Percentiles rank a stretch among this genome's conserved stretches.
These are phyloP conservation scores for Morus bassanus DNA, from an alignment of 2,797 vertebrate genomes.

Conservation along the genomic window DNA sequence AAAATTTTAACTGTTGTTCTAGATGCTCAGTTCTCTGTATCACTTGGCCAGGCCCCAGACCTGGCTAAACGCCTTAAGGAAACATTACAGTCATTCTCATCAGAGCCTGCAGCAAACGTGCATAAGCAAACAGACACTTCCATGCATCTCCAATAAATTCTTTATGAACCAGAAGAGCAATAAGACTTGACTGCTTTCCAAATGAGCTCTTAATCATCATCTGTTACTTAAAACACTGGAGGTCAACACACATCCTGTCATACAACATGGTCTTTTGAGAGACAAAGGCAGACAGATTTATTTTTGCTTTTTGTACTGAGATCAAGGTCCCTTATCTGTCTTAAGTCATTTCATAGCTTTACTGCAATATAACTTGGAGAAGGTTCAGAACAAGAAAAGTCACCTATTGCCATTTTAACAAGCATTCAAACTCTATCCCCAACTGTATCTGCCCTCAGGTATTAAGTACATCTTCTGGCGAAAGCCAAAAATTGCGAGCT, in stretches of 20 bases:
- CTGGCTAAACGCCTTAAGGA: not conserved
- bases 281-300: not conserved
- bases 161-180: not conserved
- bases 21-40: not conserved
- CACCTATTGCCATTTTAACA: not conserved
- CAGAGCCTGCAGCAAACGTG: not conserved
- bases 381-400: not conserved
- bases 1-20: not conserved
- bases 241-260: not conserved
- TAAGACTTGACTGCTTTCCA: not conserved
- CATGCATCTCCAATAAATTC: not conserved
- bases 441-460: not conserved
- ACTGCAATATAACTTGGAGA: not conserved
- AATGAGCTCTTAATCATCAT: not conserved
- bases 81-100: not conserved
- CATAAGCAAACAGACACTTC: not conserved
- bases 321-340: not conserved
- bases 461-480: not conserved
- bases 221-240: not conserved
- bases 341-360: not conserved
- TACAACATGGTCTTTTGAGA: not conserved
- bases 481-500: not conserved
- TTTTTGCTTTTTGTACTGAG: not conserved
- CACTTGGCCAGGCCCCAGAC: not conserved
- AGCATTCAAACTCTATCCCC: not conserved